phyloP scores from a whole-genome alignment of 2,797 vertebrate species.

The Manis crassicaudata region DNA sequence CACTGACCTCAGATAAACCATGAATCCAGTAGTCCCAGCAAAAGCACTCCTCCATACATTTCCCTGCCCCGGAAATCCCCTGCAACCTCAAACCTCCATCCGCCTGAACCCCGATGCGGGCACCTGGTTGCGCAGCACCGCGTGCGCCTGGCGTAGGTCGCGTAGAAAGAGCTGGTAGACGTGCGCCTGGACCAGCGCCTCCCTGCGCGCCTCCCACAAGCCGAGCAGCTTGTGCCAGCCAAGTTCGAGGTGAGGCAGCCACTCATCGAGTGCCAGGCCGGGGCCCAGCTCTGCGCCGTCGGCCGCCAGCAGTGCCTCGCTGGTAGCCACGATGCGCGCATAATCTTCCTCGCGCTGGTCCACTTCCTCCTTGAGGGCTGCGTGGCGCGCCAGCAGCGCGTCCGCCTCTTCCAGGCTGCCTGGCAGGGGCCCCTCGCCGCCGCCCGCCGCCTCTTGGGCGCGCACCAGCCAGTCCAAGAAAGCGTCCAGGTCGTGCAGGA shows the following conservation, averaged over 20 bases:
- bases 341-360: slow-evolving; percentile 95
- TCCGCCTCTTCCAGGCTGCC: slow-evolving; percentile 91
- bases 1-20: background rate
- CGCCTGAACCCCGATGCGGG: background rate
- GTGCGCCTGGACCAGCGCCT: slow-evolving; percentile 93
- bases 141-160: slow-evolving; percentile 92
- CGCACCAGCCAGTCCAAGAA: slow-evolving; percentile 96
- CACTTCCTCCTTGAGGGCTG: slow-evolving; percentile 95
- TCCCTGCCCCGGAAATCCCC: background rate
- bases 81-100: background rate
- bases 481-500: slow-evolving; percentile 94
- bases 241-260: slow-evolving; percentile 95
- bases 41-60: background rate
- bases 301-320: slow-evolving; percentile 90
- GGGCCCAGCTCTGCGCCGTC: slow-evolving; percentile 92
- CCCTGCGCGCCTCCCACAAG: slow-evolving; percentile 94
- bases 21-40: background rate
- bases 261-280: slow-evolving; percentile 92
- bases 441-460: slow-evolving; percentile 91
- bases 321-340: slow-evolving; percentile 93
- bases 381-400: slow-evolving; percentile 91
- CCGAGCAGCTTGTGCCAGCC: slow-evolving; percentile 96
- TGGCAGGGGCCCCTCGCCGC: slow-evolving; percentile 91
- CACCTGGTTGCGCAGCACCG: slow-evolving; percentile 94
- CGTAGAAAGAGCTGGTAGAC: slow-evolving; percentile 95